Evolutionary conservation across 2,888 invertebrate genomes (phyloP).

Genomic region (Himalopsyche anomala): DNA sequence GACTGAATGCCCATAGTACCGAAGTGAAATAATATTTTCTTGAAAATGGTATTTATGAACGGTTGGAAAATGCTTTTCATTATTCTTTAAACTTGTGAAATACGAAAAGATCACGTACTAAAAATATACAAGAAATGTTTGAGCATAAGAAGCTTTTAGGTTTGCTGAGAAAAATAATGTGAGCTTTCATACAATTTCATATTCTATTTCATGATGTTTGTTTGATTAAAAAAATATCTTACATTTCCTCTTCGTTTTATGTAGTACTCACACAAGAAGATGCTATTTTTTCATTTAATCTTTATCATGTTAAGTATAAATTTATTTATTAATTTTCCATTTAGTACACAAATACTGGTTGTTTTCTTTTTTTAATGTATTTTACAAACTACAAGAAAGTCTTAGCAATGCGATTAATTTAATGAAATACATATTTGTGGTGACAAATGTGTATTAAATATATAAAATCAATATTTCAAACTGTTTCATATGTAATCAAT

Average conservation of each 20-base stretch:
- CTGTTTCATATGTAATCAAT: too few relatives aligned
- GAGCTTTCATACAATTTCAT: background rate
- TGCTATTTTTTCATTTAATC: too few relatives aligned
- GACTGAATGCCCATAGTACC: slow-evolving; percentile 29
- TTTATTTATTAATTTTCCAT: too few relatives aligned
- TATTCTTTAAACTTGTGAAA: slow-evolving; percentile 54
- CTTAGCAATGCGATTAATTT: too few relatives aligned
- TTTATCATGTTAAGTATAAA: too few relatives aligned
- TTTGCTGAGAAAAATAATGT: background rate
- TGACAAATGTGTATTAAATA: too few relatives aligned
- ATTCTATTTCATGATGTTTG: background rate
- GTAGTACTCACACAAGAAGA: background rate
- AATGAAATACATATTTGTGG: too few relatives aligned
- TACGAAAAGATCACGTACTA: slow-evolving; percentile 37
- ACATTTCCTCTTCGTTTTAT: background rate
- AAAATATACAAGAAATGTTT: slow-evolving; percentile 13
- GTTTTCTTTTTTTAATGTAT: too few relatives aligned
- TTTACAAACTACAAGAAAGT: too few relatives aligned
- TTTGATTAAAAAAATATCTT: background rate
- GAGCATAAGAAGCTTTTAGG: slow-evolving; percentile 9
- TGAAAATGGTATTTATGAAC: slow-evolving; percentile 17
- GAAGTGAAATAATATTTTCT: slow-evolving; percentile 19
- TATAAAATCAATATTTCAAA: too few relatives aligned
- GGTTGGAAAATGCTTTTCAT: slow-evolving; percentile 53
- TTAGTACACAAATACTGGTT: too few relatives aligned